Evolutionary conservation across 1,140 invertebrate species (phyloP).

Genomic region (Plectus sambesii): DNA sequence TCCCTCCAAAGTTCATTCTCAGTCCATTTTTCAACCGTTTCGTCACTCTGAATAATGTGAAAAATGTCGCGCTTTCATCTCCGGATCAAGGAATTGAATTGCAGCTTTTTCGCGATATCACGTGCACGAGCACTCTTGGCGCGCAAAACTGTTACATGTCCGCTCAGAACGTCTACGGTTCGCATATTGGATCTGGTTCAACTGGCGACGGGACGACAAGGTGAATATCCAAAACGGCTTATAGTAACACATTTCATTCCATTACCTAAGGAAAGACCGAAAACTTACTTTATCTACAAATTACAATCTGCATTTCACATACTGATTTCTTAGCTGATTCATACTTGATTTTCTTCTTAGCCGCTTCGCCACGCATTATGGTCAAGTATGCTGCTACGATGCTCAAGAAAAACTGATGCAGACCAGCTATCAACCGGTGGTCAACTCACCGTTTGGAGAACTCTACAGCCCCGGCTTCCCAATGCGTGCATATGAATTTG

Average conservation of each 20-base stretch:
- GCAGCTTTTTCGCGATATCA: slow-evolving; percentile 41
- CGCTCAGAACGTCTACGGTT: slow-evolving; percentile 40
- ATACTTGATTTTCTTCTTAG: slow-evolving; percentile 21
- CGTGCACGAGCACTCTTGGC: slow-evolving; percentile 39
- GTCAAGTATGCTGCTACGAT: slow-evolving; percentile 45
- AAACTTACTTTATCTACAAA: too few relatives aligned
- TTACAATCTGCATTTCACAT: too few relatives aligned
- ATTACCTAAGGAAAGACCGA: too few relatives aligned
- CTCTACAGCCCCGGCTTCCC: slow-evolving; percentile 45
- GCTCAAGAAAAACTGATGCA: slow-evolving; percentile 38
- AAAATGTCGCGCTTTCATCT: too few relatives aligned
- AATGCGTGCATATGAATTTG: slow-evolving; percentile 42
- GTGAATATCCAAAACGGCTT: too few relatives aligned
- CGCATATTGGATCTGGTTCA: too few relatives aligned
- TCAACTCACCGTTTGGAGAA: slow-evolving; percentile 38
- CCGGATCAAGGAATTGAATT: too few relatives aligned
- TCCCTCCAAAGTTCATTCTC: too few relatives aligned
- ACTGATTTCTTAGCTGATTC: slow-evolving; percentile 2
- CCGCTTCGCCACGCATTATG: slow-evolving; percentile 42
- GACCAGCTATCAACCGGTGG: slow-evolving; percentile 43
- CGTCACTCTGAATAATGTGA: too few relatives aligned
- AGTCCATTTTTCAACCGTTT: too few relatives aligned
- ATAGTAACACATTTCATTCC: too few relatives aligned
- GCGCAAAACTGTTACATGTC: slow-evolving; percentile 44
- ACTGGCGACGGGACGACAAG: too few relatives aligned